Evolutionary conservation across 1,140 invertebrate genomes (phyloP), one percentile per base, ranked within the genome.

Genomic region (Cheumatopsyche charites): DNA sequence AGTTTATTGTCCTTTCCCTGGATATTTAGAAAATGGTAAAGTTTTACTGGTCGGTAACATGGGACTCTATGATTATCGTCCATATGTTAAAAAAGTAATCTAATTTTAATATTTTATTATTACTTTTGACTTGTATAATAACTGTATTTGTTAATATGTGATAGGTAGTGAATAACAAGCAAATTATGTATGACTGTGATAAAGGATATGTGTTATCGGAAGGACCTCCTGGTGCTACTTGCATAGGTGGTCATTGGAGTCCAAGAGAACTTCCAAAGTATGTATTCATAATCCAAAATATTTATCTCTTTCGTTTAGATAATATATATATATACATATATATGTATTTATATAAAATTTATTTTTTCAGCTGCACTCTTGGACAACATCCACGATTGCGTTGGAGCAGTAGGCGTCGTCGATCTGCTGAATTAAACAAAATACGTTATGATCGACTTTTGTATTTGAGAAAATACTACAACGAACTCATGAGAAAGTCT

Each of bases 181-280:
- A 98, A 80, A 98, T 98, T 26, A 94, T 96, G 90, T 98, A 97
- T 81, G 94, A 97, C 76, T 98, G 97, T 80, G 90, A 97, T 72
- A 94, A 94, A 78, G 95, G 95, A 0, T 96, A 93, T 78, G 91
- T 93, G 0, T 78, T 97, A 4, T 88, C 89, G 17, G 90, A 93
- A 75, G 96, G 96, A 9, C 94, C 96, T 0, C 92, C 92, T 0
- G 96, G 96, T 3, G 96, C 96, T 0, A 97, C 95, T 0, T 98
- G 95, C 77, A 89, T 97, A 17, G 92, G 94, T 11, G 95, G 95
- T 0, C 86, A 89, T 49, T 97, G 95, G 94, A 93, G 91, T 73
- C 95, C 94, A 0, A 87, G 86, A 71, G 87, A 93, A 76, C 78
- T 93, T 21, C 91, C 91, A 4, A 90, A 87, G 89, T 91, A 83